Percentiles rank a stretch among this genome's conserved stretches.
Evolutionary conservation across 1,140 invertebrate species (phyloP).

Genomic region (Brachionus manjavacas): DNA sequence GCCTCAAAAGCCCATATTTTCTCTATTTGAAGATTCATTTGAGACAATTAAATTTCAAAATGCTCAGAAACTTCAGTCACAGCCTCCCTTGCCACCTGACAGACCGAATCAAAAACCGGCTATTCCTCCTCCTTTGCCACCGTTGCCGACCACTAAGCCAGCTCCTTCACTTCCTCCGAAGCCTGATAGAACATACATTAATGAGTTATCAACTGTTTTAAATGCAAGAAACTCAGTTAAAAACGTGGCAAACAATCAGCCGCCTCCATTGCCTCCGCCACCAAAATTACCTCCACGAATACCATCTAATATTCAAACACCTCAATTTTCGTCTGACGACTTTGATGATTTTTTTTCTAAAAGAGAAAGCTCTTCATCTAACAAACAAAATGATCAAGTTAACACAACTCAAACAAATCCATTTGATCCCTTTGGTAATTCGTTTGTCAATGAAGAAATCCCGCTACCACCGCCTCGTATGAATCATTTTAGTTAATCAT

Average conservation of each 20-base stretch:
- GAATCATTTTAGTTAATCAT: conserved; percentile 15
- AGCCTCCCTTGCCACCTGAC: not conserved
- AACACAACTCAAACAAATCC: not conserved
- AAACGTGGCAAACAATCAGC: not conserved
- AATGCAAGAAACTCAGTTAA: not conserved
- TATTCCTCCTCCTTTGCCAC: not conserved
- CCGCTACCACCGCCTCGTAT: not conserved
- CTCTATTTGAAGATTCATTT: conserved; percentile 9
- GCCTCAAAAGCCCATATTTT: not conserved
- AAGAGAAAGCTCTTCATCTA: not conserved
- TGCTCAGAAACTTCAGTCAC: not conserved
- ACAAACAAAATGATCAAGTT: not conserved
- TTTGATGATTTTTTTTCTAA: not conserved
- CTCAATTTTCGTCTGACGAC: not conserved
- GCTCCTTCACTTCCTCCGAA: not conserved
- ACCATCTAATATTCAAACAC: not conserved
- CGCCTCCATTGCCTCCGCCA: not conserved
- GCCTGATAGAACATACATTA: not conserved
- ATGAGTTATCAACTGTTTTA: not conserved
- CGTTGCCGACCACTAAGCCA: not conserved
- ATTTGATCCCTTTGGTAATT: conserved; percentile 28
- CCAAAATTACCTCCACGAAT: conserved; percentile 20
- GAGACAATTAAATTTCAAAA: not conserved
- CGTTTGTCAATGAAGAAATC: not conserved
- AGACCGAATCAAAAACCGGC: not conserved